phyloP scores from a whole-genome alignment of 2,797 vertebrate genomes.

The Chlorospingus flavigularis region DNA sequence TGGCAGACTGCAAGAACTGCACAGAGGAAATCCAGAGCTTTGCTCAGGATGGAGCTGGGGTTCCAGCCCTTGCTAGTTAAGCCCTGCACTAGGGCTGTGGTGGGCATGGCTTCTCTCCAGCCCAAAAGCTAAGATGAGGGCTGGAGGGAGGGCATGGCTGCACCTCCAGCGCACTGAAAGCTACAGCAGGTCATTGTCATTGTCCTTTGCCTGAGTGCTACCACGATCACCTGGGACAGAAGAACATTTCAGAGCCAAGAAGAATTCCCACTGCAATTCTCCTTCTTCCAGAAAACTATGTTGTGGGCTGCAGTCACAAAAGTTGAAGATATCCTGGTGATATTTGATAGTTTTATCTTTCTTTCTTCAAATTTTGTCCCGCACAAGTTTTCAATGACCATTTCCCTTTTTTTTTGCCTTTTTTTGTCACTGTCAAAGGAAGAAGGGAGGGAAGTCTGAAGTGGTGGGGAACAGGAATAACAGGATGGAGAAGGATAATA shows the following conservation, averaged over 20 bases:
- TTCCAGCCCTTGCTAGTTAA: neutral
- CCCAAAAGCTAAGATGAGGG: neutral
- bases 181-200: neutral
- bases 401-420: neutral
- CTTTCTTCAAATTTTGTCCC: neutral
- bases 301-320: neutral
- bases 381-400: neutral
- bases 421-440: neutral
- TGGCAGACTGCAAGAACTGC: neutral
- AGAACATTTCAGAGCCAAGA: neutral
- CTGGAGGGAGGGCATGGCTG: neutral
- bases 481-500: neutral
- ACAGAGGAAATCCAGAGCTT: neutral
- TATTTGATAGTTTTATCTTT: neutral
- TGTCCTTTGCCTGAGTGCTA: neutral
- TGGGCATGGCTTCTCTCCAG: neutral
- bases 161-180: neutral
- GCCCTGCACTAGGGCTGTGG: rapidly evolving
- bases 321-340: neutral
- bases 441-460: neutral
- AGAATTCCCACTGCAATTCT: neutral
- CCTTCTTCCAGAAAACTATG: rapidly evolving
- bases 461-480: neutral
- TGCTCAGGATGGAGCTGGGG: neutral
- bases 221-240: neutral